Conservation (phyloP, 2,888 invertebrate genomes). For the Temnothorax unifasciatus region DNA sequence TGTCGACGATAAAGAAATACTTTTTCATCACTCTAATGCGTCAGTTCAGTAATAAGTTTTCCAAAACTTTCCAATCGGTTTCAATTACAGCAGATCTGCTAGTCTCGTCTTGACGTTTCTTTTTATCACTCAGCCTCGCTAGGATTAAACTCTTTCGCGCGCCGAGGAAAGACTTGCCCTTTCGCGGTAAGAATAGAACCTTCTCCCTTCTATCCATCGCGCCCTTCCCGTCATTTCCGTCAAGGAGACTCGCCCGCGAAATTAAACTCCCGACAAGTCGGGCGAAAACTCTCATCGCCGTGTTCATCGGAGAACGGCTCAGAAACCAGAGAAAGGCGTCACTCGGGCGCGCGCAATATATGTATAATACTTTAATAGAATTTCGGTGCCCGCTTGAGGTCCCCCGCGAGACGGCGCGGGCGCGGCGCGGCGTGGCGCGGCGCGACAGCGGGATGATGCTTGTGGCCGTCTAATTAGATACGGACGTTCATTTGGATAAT, state of each 20-base stretch:
- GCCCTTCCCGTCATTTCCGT: constrained; percentile 30
- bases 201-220: constrained; percentile 18
- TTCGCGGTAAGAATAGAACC: constrained; percentile 63
- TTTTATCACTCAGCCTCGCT: constrained; percentile 55
- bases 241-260: constrained; percentile 61
- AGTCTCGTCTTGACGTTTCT: constrained; percentile 39
- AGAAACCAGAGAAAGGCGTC: constrained; percentile 50
- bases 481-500: constrained; percentile 80
- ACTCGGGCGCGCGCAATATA: constrained; percentile 58
- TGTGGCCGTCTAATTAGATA: constrained; percentile 56
- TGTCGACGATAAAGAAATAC: background rate
- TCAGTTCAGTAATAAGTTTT: constrained; percentile 42
- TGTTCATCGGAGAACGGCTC: constrained; percentile 69
- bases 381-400: constrained; percentile 56
- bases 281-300: constrained; percentile 78
- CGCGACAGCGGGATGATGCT: constrained; percentile 29
- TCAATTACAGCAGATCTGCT: constrained; percentile 39
- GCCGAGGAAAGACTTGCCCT: constrained; percentile 40
- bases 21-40: constrained; percentile 25
- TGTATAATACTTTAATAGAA: constrained; percentile 73
- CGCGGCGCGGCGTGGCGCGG: constrained; percentile 33
- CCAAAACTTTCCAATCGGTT: constrained; percentile 43
- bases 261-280: constrained; percentile 81
- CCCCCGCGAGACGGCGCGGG: constrained; percentile 41
- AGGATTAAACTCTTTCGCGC: constrained; percentile 57